phyloP scores from a whole-genome alignment of 2,113 vertebrate genomes.

The Cebus imitator region DNA sequence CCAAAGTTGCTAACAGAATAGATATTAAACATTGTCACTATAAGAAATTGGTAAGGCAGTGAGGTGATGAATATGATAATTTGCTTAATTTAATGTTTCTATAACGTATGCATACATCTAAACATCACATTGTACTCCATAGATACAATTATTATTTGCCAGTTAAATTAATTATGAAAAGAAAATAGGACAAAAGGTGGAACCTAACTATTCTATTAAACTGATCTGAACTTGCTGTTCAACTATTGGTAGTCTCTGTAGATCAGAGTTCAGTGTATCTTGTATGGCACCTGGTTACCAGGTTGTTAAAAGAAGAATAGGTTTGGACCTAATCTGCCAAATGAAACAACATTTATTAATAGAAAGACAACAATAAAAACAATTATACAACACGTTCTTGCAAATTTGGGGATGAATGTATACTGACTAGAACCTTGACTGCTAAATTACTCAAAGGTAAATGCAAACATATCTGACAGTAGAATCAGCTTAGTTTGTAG shows the following conservation, averaged over 20 bases:
- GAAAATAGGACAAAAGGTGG: not conserved
- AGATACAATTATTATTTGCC: not conserved
- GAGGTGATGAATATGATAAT: not conserved
- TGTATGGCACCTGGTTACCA: not conserved
- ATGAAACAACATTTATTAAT: not conserved
- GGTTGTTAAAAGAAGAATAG: not conserved
- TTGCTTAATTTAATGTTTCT: not conserved
- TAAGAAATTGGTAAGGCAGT: not conserved
- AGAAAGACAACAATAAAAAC: not conserved
- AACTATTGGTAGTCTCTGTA: not conserved
- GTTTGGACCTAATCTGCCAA: not conserved
- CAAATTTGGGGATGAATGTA: not conserved
- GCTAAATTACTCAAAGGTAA: not conserved
- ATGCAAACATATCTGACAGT: not conserved
- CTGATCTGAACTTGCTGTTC: not conserved
- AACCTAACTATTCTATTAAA: not conserved
- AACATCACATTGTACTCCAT: not conserved
- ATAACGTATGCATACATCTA: not conserved
- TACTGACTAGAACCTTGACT: not conserved
- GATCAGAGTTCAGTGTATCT: not conserved
- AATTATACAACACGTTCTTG: not conserved
- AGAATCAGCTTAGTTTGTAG: not conserved
- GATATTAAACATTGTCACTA: not conserved
- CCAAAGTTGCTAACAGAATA: not conserved
- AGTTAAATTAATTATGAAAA: not conserved